phyloP scores from a whole-genome alignment of 2,113 vertebrate genomes.

The Misgurnus mizolepis region DNA sequence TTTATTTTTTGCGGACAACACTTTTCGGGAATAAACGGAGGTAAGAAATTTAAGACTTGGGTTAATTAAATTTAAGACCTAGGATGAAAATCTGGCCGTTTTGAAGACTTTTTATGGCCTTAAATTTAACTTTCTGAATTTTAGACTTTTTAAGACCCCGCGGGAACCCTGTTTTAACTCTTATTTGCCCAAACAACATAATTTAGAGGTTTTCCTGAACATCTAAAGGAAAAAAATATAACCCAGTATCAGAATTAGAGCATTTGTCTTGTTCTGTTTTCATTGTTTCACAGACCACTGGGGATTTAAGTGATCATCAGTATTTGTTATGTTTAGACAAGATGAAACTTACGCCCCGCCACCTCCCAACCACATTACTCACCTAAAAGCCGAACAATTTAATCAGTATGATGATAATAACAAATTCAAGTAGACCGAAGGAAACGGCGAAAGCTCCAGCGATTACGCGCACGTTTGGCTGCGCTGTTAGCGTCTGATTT shows the following conservation, averaged over 20 bases:
- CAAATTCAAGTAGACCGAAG: constrained; percentile 62
- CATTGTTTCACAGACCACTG: neutral
- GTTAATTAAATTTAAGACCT: too few species aligned
- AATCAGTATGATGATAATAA: constrained; percentile 63
- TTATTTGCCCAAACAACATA: too few species aligned
- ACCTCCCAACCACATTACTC: constrained; percentile 50
- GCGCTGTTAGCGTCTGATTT: constrained; percentile 41
- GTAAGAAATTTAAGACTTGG: too few species aligned
- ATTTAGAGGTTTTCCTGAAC: neutral
- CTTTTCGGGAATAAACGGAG: too few species aligned
- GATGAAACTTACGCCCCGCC: constrained; percentile 41
- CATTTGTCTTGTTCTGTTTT: neutral
- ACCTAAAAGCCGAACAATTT: constrained; percentile 53
- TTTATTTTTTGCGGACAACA: too few species aligned
- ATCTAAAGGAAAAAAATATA: neutral
- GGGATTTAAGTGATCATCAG: neutral
- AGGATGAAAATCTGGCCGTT: too few species aligned
- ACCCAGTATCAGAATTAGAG: neutral
- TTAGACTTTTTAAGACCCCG: too few species aligned
- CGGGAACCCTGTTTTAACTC: too few species aligned
- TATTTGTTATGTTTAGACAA: constrained; percentile 45
- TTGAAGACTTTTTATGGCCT: too few species aligned
- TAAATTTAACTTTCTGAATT: too few species aligned
- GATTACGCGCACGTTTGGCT: constrained; percentile 46
- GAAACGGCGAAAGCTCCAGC: constrained; percentile 58